Base-by-base conservation (phyloP, 37 sponge, comb jelly and placozoan genomes). In the Spongilla lacustris region DNA sequence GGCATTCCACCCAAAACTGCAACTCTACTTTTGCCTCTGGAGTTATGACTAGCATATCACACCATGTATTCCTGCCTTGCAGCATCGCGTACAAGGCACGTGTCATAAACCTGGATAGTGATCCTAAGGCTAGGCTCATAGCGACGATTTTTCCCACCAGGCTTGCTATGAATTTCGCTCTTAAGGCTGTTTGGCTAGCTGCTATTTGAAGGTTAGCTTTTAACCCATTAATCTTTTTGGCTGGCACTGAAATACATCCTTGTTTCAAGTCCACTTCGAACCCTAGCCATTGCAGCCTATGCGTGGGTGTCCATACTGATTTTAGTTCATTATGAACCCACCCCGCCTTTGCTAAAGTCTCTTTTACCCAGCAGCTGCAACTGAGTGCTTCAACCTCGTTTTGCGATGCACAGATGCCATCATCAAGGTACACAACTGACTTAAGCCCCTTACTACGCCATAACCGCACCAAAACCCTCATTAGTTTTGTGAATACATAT, bases 401-500 rank as follows among this genome's bases (percentile, higher is more conserved):
- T 24, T 25, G 23, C 23, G 73, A 80, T n/a, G 41, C 78, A 68
- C 67, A 25, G 31, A 86, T 78, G 35, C 88, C 88, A 75, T 88
- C 76, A 74, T 88, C 88, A 36, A 88, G 17, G 49, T 88, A 88
- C 30, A 88, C 9, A n/a, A 81, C 66, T 24, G 32, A 41, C 49
- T 48, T 80, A 30, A 81, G 24, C 46, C 88, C 88, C 26, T 73
- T 14, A 37, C 58, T 41, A 46, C 82, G 33, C 81, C 76, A 81
- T n/a, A 46, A 36, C 21, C 41, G 35, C 25, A 90, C 71, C 41
- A 86, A 2, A 13, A 78, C 77, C 36, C 85, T 70, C 1, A 86
- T 17, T 29, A 86, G 71, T 68, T 84, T 84, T 1, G 89, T 89
- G 37, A 88, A 88, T 19, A 76, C 69, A 71, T 37, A 88, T 21